Percentiles rank a stretch among this genome's conserved stretches.
Evolutionary conservation across 1,140 invertebrate species (phyloP).

Genomic region (Bombyx mandarina): DNA sequence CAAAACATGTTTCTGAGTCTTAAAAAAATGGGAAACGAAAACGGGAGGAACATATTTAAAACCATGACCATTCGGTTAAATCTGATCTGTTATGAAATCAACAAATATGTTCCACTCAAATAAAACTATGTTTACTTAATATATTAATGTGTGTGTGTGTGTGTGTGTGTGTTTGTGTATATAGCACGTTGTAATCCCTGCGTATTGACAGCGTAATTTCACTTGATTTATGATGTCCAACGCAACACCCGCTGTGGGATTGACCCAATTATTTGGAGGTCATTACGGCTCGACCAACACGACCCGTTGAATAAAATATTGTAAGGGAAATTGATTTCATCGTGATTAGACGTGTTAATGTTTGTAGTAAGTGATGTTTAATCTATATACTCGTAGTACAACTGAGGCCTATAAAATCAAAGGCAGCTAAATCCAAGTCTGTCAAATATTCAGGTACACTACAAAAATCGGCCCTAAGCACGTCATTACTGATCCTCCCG

Average conservation of each 20-base stretch:
- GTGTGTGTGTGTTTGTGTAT: not conserved
- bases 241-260: conserved; percentile 8
- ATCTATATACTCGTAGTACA: no score
- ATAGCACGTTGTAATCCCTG: conserved; percentile 2
- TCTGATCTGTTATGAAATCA: not conserved
- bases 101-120: not conserved
- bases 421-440: no score
- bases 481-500: no score
- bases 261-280: conserved; percentile 16
- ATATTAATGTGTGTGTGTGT: no score
- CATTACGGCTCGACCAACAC: conserved; percentile 5
- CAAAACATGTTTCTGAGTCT: no score
- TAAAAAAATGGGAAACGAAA: no score
- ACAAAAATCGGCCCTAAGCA: no score
- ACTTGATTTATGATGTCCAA: conserved; percentile 13
- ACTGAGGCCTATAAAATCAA: no score
- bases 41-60: not conserved
- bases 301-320: conserved; percentile 6
- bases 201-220: conserved; percentile 16
- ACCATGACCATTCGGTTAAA: not conserved
- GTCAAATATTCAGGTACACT: no score
- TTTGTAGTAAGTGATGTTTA: no score
- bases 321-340: not conserved
- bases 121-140: not conserved
- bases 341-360: not conserved